Evolutionary conservation across 2,888 invertebrate species (phyloP), one percentile per base, ranked within the genome.

Genomic region (Camptogramma bilineatum): DNA sequence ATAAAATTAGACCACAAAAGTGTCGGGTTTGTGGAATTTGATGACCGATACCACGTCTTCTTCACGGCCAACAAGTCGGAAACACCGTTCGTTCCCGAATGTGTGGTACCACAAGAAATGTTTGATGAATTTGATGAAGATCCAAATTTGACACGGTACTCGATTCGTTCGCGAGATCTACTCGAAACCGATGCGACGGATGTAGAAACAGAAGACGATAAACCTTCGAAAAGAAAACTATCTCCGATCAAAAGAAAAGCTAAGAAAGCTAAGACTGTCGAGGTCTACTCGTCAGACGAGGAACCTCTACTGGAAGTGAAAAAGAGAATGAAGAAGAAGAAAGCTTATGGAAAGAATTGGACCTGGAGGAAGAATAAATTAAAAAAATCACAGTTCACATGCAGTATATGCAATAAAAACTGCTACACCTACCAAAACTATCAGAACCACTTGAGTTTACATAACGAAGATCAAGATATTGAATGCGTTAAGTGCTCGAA

Each of bases 371-470:
- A 59, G 1, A 52, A 65, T 21, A 9, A 21, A 5, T 10, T 9
- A 2, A 17, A 9, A 0, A 56, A 52, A 31, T 13, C 18, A 2
- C 73, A 77, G 46, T 83, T 91, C 1, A 82, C 84, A 0, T 92
- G 92, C 16, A 73, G 75, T 0, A 66, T 82, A 13, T 93, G 92
- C 62, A 78, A 86, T 0, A 86, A 86, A 68, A 84, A 89, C 48
- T 92, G 92, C 48, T 90, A 88, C 18, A 92, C 92, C 0, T 85
- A 73, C 21, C 89, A 91, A 61, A 90, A 91, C 55, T 90, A 83
- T 28, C 79, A 88, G n/a, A 84, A 88, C 10, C 92, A 93, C 44
- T 72, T 86, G 52, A 82, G 77, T n/a, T 68, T 83, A 7, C 91
- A 91, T 55, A 80, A 77, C 4, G 83, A 78, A 44, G 77, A 78